Evolutionary conservation across 2,888 invertebrate species (phyloP), one percentile per base, ranked within the genome.

Genomic region (Hirtodrosophila histrioides): DNA sequence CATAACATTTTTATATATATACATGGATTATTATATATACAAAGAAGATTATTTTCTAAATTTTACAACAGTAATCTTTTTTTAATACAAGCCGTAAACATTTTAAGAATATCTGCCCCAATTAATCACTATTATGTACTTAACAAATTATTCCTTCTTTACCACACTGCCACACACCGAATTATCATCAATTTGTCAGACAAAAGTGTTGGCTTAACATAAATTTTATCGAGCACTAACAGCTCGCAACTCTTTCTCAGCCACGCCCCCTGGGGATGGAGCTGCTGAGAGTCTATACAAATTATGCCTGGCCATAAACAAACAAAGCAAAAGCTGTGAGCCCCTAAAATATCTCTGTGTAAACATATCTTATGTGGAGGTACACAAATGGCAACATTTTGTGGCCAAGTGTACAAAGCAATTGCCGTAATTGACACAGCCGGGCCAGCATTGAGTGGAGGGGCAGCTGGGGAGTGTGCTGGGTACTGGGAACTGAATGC

Each of bases 341-440:
- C 24, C 7, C 11, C 43, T 6, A 39, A 62, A 57, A 53, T 48
- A 40, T 29, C 37, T 45, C 27, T 41, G 49, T 50, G 71, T 37
- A 75, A 78, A 67, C 76, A 69, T 69, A 77, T 74, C 77, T 72
- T 69, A 67, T 60, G 43, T 57, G 33, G 64, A 70, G 74, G 74
- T 69, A 69, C 61, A 76, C 76, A 76, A 76, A 74, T 70, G 74
- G 74, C 71, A 80, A 61, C 79, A 79, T 78, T 78, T 79, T 77
- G 80, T 63, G 78, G 78, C 64, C 62, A 72, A 78, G 77, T 79
- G 80, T 78, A 74, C 80, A 76, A 74, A 79, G 76, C 80, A 80
- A 80, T 80, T 81, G 78, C 79, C 78, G 64, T 81, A 81, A 81
- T 81, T 81, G 80, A 78, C 80, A 81, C 77, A 68, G 76, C 58